Evolutionary conservation across 2,888 invertebrate species (phyloP).

Genomic region (Caenorhabditis virilis): DNA sequence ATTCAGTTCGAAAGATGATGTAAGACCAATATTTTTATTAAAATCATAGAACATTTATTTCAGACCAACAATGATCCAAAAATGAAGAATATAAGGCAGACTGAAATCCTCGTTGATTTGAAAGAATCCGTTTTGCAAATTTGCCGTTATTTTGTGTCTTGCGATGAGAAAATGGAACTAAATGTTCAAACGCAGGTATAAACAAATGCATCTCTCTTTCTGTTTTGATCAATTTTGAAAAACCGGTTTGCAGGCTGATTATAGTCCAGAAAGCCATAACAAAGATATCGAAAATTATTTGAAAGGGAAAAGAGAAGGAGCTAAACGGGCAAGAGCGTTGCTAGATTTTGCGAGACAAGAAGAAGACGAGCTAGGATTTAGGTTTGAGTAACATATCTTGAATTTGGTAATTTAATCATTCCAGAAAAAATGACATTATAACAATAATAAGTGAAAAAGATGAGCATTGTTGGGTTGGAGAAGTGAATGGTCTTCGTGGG

Average conservation of each 20-base stretch:
- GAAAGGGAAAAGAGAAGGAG: conserved; percentile 85
- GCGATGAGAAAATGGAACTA: conserved; percentile 80
- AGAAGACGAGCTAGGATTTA: conserved; percentile 94
- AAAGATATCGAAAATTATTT: conserved; percentile 91
- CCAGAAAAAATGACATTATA: conserved; percentile 93
- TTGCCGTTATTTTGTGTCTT: conserved; percentile 89
- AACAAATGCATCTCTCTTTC: neutral
- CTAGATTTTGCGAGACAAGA: conserved; percentile 82
- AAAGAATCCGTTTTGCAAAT: conserved; percentile 92
- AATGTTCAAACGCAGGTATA: conserved; percentile 50
- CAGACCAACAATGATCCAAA: conserved; percentile 58
- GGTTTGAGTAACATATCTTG: conserved; percentile 14
- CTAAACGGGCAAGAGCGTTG: conserved; percentile 89
- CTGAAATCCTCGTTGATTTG: conserved; percentile 95
- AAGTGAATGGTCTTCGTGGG: conserved; percentile 72
- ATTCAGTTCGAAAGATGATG: conserved; percentile 53
- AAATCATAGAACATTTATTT: conserved; percentile 4
- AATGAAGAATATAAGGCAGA: conserved; percentile 95
- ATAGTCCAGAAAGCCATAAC: conserved; percentile 91
- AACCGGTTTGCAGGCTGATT: conserved; percentile 77
- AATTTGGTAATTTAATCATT: conserved; percentile 3
- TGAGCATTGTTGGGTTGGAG: conserved; percentile 74
- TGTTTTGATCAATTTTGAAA: neutral
- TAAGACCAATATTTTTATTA: conserved; percentile 5
- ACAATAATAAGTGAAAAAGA: conserved; percentile 77